Base-by-base conservation (phyloP, 2,113 vertebrate species). In the Lasiurus borealis region DNA sequence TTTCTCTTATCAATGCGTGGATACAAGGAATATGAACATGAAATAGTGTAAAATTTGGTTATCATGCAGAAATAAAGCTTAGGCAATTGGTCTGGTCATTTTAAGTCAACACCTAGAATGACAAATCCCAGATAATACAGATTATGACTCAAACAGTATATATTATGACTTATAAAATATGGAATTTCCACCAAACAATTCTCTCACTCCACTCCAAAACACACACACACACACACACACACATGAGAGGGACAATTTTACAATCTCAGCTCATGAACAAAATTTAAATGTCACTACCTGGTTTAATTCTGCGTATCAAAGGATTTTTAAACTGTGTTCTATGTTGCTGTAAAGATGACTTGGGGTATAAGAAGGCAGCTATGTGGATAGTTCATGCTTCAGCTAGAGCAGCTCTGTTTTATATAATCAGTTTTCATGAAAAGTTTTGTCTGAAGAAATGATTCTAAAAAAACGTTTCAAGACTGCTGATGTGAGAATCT, bases 381-480 rank as follows among this genome's bases (percentile, higher is more conserved):
- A 50, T 14, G 8, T 36, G 68, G 34, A 62, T 25, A 12, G 27
- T 29, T 93, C n/a, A 46, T 9, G 0, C 23, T 84, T 85, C 40
- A 94, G 21, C 9, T 8, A 77, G 10, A 77, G 66, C 11, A 87
- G 19, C 10, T 85, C 48, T 89, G 15, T 75, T 59, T 73, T 16
- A 52, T n/a, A 68, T n/a, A 68, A 87, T 31, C 31, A 66, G 4
- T 92, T 50, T 75, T 94, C 59, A 78, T 29, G 16, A 16, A 54
- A 88, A 46, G 8, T 23, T 11, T 73, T 88, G 46, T 62, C 23
- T 77, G 16, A 77, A 95, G 18, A 81, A 69, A 85, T 16, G 2
- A 88, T 92, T 88, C 44, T 73, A 77, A 81, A 77, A 66, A 59
- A 73, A 52, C 36, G 4, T 81, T 66, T 52, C 52, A 95, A 93